These are phyloP conservation scores for Catocala fraxini DNA, from an alignment of 2,888 invertebrate genomes.

Conservation along the genomic window DNA sequence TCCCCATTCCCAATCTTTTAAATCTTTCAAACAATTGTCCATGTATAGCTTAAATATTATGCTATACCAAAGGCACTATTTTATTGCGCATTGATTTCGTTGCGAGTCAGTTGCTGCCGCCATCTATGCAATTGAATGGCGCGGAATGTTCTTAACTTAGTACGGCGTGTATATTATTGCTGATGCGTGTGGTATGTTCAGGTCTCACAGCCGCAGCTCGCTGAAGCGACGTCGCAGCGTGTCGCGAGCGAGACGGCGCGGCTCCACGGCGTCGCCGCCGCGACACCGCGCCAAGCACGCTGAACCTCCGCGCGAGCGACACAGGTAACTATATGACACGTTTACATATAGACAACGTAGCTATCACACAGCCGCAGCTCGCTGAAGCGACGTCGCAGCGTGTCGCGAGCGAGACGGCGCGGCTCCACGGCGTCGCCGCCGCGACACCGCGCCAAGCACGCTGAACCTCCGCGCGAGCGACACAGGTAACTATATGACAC, in stretches of 20 bases:
- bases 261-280: slow-evolving; percentile 77
- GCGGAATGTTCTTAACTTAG: too few relatives aligned
- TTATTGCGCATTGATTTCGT: too few relatives aligned
- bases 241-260: slow-evolving; percentile 82
- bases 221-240: slow-evolving; percentile 88
- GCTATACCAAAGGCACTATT: too few relatives aligned
- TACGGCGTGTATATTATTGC: too few relatives aligned
- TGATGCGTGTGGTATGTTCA: slow-evolving; percentile 25
- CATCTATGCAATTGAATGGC: too few relatives aligned
- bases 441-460: slow-evolving; percentile 72
- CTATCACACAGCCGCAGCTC: slow-evolving; percentile 86
- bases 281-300: slow-evolving; percentile 73
- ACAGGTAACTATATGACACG: slow-evolving; percentile 55
- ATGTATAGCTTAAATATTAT: too few relatives aligned
- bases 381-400: slow-evolving; percentile 87
- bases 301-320: slow-evolving; percentile 63
- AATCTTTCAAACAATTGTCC: too few relatives aligned
- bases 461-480: slow-evolving; percentile 62
- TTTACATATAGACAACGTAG: too few relatives aligned
- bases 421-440: slow-evolving; percentile 79
- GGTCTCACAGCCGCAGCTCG: slow-evolving; percentile 89
- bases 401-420: slow-evolving; percentile 81
- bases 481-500: slow-evolving; percentile 58
- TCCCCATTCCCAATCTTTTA: too few relatives aligned
- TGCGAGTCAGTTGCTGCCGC: too few relatives aligned